Base-by-base conservation (phyloP, 2,113 vertebrate species). In the Sterrhoptilus dennistouni region DNA sequence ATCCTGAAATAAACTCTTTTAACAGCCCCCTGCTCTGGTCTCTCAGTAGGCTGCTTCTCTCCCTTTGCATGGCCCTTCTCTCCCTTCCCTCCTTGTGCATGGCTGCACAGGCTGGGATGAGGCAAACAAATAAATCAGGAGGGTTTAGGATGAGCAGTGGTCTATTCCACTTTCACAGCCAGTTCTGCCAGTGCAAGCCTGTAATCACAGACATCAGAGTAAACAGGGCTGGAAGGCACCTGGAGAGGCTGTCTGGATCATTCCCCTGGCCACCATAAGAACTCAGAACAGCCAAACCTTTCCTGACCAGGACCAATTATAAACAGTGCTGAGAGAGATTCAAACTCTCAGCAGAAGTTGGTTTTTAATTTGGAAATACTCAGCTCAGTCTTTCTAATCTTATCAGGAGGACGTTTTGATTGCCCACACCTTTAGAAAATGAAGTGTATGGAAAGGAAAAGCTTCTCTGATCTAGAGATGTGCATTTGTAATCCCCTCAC, bases 91-190 rank as follows among this genome's bases (percentile, higher is more conserved):
- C 38, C 38, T 83, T 68, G 72, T 64, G 60, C 47, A 71, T 33
- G 81, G 80, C 56, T 83, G 52, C 81, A 38, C 38, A 38, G 38
- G 40, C 60, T 90, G n/a, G n/a, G 76, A 68, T 40, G 77, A 94
- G 65, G 69, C 49, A 93, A 93, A 96, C 68, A 94, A 92, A 83
- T 85, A 95, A 93, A 90, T 83, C 60, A 82, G 60, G 47, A 74
- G 31, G 59, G 61, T 63, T 91, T 77, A 66, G 66, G 68, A 80
- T 80, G 59, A 90, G 25, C 36, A 1, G 1, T 33, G 25, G 10
- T 60, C 68, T 90, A 8, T 42, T 77, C 28, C 16, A 27, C 47
- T 83, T 85, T 52, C 36, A 70, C 27, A n/a, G 53, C 11, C 68
- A 77, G 64, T n/a, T 92, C 45, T 83, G 70, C 27, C 59, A 36